Percentiles rank a stretch among this genome's conserved stretches.
phyloP scores from a whole-genome alignment of 1,140 invertebrate genomes.

The Penaeus chinensis region DNA sequence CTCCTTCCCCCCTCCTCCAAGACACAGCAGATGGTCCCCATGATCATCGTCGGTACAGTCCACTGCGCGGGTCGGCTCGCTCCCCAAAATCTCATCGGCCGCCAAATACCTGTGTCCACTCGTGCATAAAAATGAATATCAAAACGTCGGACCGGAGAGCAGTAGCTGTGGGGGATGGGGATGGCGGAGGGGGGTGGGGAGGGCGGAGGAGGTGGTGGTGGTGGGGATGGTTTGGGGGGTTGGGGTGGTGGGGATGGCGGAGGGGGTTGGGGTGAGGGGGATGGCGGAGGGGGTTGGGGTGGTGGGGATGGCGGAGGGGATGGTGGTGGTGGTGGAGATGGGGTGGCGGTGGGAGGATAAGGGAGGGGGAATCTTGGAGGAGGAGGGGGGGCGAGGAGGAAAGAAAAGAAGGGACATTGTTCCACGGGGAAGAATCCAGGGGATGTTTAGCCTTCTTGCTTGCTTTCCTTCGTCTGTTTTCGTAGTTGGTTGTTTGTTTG shows the following conservation, averaged over 20 bases:
- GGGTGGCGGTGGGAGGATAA: neutral
- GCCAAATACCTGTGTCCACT: conserved; percentile 27
- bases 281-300: neutral
- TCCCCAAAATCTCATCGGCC: conserved; percentile 14
- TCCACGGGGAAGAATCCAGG: too few relatives aligned
- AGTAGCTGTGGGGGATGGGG: neutral
- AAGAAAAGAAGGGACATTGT: neutral
- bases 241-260: neutral
- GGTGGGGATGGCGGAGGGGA: neutral
- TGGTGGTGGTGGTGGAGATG: neutral
- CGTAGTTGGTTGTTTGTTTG: too few relatives aligned
- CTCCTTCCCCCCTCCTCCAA: too few relatives aligned
- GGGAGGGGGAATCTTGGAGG: neutral
- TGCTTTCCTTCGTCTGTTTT: too few relatives aligned
- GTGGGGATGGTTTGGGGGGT: neutral
- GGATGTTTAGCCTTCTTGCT: too few relatives aligned
- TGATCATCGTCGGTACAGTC: too few relatives aligned
- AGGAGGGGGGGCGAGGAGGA: neutral
- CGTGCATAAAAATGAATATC: conserved; percentile 27
- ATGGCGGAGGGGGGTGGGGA: neutral
- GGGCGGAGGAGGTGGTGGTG: neutral
- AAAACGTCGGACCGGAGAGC: neutral
- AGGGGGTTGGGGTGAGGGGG: neutral
- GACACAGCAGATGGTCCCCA: too few relatives aligned
- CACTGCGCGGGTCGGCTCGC: too few relatives aligned